Evolutionary conservation across 1,140 invertebrate species (phyloP), one percentile per base, ranked within the genome.

Genomic region (Frieseomelitta varia): DNA sequence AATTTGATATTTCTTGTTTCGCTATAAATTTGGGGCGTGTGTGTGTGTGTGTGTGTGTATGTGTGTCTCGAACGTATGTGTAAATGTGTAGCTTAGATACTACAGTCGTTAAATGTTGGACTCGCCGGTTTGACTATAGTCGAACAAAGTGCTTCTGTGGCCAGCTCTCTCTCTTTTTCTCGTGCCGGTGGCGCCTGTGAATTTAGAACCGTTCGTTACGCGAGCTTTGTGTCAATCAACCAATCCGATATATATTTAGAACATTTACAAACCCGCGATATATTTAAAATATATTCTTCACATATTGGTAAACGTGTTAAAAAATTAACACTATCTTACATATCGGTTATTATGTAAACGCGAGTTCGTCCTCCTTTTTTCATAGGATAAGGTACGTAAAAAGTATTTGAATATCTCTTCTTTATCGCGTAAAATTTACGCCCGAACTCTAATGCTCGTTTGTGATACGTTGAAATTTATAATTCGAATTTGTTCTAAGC

Each of bases 1-100:
- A 89, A 84, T 90, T 89, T 90, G 88, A 87, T 90, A 90, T 87
- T 80, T 87, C 76, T 71, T 83, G 58, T 86, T 65, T 81, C 63
- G 51, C 80, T 89, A 88, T 75, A 89, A 86, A 88, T 61, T 39
- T 56, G 71, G 69, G 24, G 27, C 15, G 72, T 74, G 72, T 19
- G 0, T n/a, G 58, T 14, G n/a, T 17, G n/a, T 47, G 24, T 14
- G 19, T 14, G 27, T 79, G 14, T 15, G 55, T 56, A 2, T 56
- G 17, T 47, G 39, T 47, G 39, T 10, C 39, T 47, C 8, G 21
- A 58, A 24, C 34, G 21, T 61, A 61, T 34, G 8, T 67, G 65
- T 34, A 17, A 67, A 30, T 10, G 27, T 79, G 61, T 47, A 47
- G 58, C 65, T 63, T 89, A 84, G 75, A 87, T 69, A 68, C 78